A percentile compares a stretch with the other conserved stretches of the same genome.
phyloP scores from a whole-genome alignment of 2,888 invertebrate genomes.

The Eupithecia insigniata region DNA sequence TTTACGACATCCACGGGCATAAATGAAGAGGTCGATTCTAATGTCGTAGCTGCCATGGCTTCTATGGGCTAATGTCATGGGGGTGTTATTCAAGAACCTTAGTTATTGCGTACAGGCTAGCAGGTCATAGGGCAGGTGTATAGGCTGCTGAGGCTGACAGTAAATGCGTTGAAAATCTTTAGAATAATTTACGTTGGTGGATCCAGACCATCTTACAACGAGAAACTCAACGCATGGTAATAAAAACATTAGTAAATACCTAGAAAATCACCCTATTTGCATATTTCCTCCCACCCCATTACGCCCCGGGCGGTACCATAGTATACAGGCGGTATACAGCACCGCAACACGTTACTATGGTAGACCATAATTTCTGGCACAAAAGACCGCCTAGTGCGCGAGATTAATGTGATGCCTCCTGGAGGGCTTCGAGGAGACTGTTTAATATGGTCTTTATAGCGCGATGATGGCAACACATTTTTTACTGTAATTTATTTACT shows the following conservation, averaged over 20 bases:
- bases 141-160: not conserved
- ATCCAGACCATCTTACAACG: not conserved
- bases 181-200: not conserved
- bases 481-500: not conserved
- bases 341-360: constrained; percentile 26
- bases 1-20: no score
- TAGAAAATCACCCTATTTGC: constrained; percentile 10
- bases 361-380: constrained; percentile 63
- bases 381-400: constrained; percentile 65
- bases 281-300: constrained; percentile 19
- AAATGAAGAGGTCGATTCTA: no score
- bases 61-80: no score
- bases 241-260: constrained; percentile 14
- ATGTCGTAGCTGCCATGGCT: no score
- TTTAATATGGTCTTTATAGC: not conserved
- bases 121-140: no score
- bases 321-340: constrained; percentile 15
- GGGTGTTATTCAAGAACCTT: no score
- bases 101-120: no score
- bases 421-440: constrained; percentile 42
- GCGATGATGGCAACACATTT: constrained; percentile 6
- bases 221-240: constrained; percentile 1
- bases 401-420: constrained; percentile 68
- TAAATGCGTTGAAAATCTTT: not conserved
- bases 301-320: constrained; percentile 20